Conservation (phyloP, 2,113 vertebrate species). For the Trematomus loennbergii region DNA sequence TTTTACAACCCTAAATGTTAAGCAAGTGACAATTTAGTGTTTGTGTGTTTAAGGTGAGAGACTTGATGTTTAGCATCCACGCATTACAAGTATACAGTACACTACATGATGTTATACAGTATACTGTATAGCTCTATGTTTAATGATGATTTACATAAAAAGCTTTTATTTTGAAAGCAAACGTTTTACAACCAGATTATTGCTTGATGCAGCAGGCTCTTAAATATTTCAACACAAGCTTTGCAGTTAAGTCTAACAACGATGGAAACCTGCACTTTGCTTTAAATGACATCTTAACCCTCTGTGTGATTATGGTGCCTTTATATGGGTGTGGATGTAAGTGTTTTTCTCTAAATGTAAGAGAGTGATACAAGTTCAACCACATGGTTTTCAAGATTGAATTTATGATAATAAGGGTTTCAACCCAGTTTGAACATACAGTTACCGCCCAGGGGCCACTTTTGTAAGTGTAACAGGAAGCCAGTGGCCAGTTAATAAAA, state of each 20-base stretch:
- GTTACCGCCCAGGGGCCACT: neutral
- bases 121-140: neutral
- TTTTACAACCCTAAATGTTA: neutral
- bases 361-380: neutral
- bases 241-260: neutral
- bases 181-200: neutral
- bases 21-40: neutral
- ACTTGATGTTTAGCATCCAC: neutral
- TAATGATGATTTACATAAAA: neutral
- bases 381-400: neutral
- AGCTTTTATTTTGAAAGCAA: conserved; percentile 28
- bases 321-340: neutral
- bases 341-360: neutral
- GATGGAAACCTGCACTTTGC: neutral
- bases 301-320: neutral
- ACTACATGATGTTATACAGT: neutral
- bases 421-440: neutral
- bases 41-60: neutral
- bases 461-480: no score
- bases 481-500: no score
- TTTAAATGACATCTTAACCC: neutral
- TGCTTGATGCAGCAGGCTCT: neutral
- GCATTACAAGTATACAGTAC: neutral
- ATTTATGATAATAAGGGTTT: neutral
- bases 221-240: neutral